A percentile compares a stretch with the other conserved stretches of the same genome.
Evolutionary conservation across 2,113 vertebrate genomes (phyloP).

Genomic region (Tylochromis polylepis): DNA sequence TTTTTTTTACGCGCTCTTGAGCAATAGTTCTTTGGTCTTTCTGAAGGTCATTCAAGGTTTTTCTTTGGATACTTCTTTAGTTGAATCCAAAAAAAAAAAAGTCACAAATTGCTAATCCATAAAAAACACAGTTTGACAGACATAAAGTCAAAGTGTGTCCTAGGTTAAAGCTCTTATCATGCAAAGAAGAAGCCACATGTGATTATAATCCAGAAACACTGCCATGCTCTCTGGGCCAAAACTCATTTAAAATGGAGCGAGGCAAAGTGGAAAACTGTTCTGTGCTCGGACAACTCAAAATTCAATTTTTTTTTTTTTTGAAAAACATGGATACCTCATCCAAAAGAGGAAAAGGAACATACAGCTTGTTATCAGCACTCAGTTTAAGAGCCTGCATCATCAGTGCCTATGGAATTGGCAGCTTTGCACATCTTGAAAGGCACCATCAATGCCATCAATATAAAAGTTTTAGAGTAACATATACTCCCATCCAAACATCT

Average conservation of each 20-base stretch:
- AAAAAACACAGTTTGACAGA: background rate
- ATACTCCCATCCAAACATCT: rapidly evolving
- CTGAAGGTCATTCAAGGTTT: background rate
- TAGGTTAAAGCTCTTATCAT: background rate
- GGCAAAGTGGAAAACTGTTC: rapidly evolving
- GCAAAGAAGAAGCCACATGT: too few relatives aligned
- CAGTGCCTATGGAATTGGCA: background rate
- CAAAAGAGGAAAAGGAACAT: rapidly evolving
- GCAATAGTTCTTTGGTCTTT: background rate
- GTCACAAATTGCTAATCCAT: background rate
- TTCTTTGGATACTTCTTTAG: background rate
- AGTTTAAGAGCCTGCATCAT: background rate
- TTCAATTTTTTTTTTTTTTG: too few relatives aligned
- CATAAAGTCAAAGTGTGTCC: background rate
- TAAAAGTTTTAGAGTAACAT: background rate
- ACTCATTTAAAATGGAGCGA: too few relatives aligned
- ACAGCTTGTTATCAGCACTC: background rate
- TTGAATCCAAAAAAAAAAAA: background rate
- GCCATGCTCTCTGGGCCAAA: too few relatives aligned
- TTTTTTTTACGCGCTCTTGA: background rate
- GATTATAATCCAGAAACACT: too few relatives aligned
- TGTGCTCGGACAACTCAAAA: rapidly evolving
- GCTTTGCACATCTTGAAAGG: background rate
- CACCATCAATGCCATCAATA: background rate
- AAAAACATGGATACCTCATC: background rate